Evolutionary conservation across 2,888 invertebrate species (phyloP).

Genomic region (Amblyteles armatorius): DNA sequence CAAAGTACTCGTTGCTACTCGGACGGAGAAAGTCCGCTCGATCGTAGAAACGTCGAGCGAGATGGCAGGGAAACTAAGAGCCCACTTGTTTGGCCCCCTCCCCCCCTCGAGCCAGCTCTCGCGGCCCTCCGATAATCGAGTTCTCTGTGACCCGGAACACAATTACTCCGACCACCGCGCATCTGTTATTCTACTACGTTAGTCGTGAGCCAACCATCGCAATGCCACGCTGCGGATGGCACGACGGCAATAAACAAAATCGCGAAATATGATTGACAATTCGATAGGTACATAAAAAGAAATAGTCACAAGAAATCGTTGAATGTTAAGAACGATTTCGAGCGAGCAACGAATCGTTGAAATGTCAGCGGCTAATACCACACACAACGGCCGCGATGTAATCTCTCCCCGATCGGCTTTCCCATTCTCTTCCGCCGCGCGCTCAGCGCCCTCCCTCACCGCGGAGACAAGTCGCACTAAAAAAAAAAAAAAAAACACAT

Average conservation of each 20-base stretch:
- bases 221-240: conserved; percentile 21
- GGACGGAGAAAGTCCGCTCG: conserved; percentile 63
- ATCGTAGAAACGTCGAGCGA: conserved; percentile 60
- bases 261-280: conserved; percentile 22
- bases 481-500: neutral
- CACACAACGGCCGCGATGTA: neutral
- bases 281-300: conserved; percentile 1
- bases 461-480: conserved; percentile 26
- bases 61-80: conserved; percentile 40
- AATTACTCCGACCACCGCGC: conserved; percentile 46
- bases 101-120: neutral
- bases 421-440: conserved; percentile 14
- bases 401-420: neutral
- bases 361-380: conserved; percentile 43
- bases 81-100: conserved; percentile 34
- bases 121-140: conserved; percentile 49
- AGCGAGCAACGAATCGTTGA: conserved; percentile 31
- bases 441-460: conserved; percentile 4
- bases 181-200: conserved; percentile 41
- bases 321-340: neutral
- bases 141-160: conserved; percentile 61
- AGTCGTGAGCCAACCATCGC: conserved; percentile 21
- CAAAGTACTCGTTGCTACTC: conserved; percentile 46
- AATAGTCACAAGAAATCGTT: conserved; percentile 14
- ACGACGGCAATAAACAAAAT: neutral